A percentile compares a stretch with the other conserved stretches of the same genome.
Evolutionary conservation across 2,113 vertebrate genomes (phyloP).

Genomic region (Periophthalmus modestus): DNA sequence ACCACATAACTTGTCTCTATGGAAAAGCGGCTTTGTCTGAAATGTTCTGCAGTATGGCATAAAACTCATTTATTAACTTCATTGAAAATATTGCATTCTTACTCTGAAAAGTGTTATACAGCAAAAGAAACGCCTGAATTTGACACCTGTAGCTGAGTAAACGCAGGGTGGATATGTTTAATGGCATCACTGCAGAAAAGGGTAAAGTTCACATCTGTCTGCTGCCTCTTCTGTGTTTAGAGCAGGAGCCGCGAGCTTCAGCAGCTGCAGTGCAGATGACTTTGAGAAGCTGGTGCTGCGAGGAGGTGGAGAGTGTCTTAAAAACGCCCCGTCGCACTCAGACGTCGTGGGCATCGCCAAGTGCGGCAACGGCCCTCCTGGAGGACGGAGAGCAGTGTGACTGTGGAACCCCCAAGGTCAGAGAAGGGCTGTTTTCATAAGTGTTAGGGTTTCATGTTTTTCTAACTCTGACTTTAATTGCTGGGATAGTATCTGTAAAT

Average conservation of each 20-base stretch:
- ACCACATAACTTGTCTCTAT: no score
- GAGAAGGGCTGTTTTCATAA: background rate
- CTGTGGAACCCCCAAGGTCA: conserved; percentile 84
- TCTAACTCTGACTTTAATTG: no score
- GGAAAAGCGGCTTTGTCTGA: no score
- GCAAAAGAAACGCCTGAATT: no score
- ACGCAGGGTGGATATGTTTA: no score
- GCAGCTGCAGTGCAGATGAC: conserved; percentile 79
- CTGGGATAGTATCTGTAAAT: no score
- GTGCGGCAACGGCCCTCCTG: conserved; percentile 85
- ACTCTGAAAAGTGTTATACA: no score
- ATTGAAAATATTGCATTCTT: no score
- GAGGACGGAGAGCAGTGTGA: conserved; percentile 85
- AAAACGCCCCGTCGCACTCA: conserved; percentile 77
- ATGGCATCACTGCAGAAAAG: background rate
- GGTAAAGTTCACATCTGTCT: no score
- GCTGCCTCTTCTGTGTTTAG: conserved; percentile 52
- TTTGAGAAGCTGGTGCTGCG: conserved; percentile 79
- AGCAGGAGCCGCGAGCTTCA: conserved; percentile 78
- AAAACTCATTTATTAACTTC: no score
- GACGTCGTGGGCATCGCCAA: conserved; percentile 67
- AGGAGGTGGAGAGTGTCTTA: conserved; percentile 83
- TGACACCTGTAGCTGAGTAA: no score
- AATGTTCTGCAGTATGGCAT: no score
- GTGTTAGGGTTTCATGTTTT: background rate